Percentiles rank a stretch among this genome's conserved stretches.
Evolutionary conservation across 2,797 vertebrate species (phyloP).

Genomic region (Kryptolebias ocellatus): DNA sequence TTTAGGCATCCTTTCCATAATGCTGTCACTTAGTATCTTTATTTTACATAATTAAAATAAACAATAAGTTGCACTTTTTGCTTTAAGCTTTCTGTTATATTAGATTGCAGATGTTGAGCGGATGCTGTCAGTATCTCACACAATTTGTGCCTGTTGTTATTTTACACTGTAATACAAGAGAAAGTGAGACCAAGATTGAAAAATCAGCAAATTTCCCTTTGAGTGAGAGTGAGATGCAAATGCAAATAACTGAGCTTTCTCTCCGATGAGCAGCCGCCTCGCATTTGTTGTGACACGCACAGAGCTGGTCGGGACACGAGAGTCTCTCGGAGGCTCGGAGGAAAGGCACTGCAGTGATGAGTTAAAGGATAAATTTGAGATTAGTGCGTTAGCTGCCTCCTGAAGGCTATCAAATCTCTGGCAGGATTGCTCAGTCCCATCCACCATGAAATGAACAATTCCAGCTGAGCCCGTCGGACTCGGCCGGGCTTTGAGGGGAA

Average conservation of each 20-base stretch:
- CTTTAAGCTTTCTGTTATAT: neutral
- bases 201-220: neutral
- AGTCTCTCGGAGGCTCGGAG: slow-evolving; percentile 51
- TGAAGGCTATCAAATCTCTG: slow-evolving; percentile 59
- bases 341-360: slow-evolving; percentile 54
- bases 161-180: neutral
- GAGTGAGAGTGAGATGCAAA: neutral
- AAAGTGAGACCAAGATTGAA: neutral
- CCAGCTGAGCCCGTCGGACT: slow-evolving; percentile 72
- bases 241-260: slow-evolving; percentile 30
- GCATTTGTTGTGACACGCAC: slow-evolving; percentile 63
- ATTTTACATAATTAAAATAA: too few relatives aligned
- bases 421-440: slow-evolving; percentile 64
- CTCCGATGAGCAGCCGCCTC: slow-evolving; percentile 36
- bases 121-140: neutral
- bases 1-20: too few relatives aligned
- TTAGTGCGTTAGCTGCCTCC: slow-evolving; percentile 61
- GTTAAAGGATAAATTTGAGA: slow-evolving; percentile 60
- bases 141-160: neutral
- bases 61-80: neutral
- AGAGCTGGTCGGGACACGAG: slow-evolving; percentile 55
- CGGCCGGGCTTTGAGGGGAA: slow-evolving; percentile 64
- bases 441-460: slow-evolving; percentile 77
- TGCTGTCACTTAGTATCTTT: too few relatives aligned
- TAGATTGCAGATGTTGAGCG: neutral